A percentile compares a stretch with the other conserved stretches of the same genome.
These are phyloP conservation scores for Rana temporaria DNA, from an alignment of 2,113 vertebrate genomes.

Conservation along the genomic window DNA sequence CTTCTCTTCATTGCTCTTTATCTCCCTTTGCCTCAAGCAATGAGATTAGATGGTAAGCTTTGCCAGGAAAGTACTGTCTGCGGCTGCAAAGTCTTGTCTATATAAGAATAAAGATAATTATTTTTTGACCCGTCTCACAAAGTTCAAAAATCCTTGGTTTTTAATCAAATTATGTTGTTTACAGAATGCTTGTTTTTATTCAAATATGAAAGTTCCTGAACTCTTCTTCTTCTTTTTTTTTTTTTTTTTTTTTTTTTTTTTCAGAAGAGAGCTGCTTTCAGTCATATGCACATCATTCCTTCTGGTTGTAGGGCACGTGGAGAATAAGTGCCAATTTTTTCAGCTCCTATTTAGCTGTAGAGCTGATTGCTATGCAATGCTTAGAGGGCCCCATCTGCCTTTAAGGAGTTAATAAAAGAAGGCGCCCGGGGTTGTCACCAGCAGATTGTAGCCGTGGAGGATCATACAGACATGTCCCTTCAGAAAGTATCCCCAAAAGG, in stretches of 20 bases:
- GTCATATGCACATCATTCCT: conserved; percentile 30
- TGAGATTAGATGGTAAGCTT: conserved; percentile 7
- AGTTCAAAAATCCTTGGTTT: conserved; percentile 20
- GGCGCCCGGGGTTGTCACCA: conserved; percentile 44
- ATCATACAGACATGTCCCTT: conserved; percentile 50
- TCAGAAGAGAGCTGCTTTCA: background rate
- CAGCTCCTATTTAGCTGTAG: background rate
- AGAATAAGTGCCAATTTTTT: background rate
- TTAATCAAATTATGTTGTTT: conserved; percentile 31
- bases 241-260: too few relatives aligned
- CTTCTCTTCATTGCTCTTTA: conserved; percentile 5
- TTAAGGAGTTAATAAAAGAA: conserved; percentile 38
- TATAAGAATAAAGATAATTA: conserved; percentile 19
- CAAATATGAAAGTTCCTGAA: conserved; percentile 33
- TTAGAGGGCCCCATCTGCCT: conserved; percentile 21
- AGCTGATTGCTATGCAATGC: conserved; percentile 25
- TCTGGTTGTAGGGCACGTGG: background rate
- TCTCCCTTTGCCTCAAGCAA: conserved; percentile 26
- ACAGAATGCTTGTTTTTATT: conserved; percentile 17
- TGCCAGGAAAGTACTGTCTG: conserved; percentile 24
- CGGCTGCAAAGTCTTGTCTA: background rate
- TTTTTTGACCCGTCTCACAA: conserved; percentile 13
- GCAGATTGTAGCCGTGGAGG: conserved; percentile 46
- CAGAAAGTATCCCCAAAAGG: conserved; percentile 41
- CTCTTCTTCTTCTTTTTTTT: too few relatives aligned